Conservation (phyloP, 2,888 invertebrate species). For the Pyrgus malvae region DNA sequence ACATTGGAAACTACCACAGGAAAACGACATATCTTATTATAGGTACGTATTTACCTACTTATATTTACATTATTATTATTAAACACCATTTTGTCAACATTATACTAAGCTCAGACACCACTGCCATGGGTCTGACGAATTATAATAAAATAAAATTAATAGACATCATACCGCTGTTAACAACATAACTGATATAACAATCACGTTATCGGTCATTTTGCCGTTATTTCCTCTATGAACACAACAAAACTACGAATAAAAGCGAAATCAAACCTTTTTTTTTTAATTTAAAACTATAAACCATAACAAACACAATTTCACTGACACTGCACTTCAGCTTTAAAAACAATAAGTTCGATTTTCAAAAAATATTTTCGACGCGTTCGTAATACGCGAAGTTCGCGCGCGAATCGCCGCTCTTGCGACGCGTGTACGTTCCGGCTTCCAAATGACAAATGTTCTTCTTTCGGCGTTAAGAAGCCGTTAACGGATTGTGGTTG, state of each 20-base stretch:
- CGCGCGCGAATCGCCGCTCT: slow-evolving; percentile 53
- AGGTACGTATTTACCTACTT: no score
- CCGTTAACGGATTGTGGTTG: slow-evolving; percentile 53
- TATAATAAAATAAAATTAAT: no score
- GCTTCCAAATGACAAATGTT: slow-evolving; percentile 77
- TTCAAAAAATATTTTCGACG: slow-evolving; percentile 41
- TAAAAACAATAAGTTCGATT: slow-evolving; percentile 34
- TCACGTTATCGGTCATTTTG: slow-evolving; percentile 56
- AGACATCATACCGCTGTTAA: no score
- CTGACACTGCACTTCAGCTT: slow-evolving; percentile 39
- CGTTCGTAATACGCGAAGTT: slow-evolving; percentile 43
- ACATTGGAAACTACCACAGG: no score
- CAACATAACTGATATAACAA: not conserved
- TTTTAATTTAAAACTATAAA: not conserved
- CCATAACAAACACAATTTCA: slow-evolving; percentile 35
- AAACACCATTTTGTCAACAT: no score
- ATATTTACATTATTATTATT: no score
- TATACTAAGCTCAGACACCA: no score
- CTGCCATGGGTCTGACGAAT: no score
- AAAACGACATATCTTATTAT: no score
- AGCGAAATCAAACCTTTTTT: not conserved
- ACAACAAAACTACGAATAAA: slow-evolving; percentile 6
- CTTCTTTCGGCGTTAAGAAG: no score
- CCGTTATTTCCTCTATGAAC: slow-evolving; percentile 63
- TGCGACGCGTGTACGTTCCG: slow-evolving; percentile 59